These are phyloP conservation scores for Coryphaenoides rupestris DNA, from an alignment of 2,113 vertebrate genomes.

Conservation along the genomic window DNA sequence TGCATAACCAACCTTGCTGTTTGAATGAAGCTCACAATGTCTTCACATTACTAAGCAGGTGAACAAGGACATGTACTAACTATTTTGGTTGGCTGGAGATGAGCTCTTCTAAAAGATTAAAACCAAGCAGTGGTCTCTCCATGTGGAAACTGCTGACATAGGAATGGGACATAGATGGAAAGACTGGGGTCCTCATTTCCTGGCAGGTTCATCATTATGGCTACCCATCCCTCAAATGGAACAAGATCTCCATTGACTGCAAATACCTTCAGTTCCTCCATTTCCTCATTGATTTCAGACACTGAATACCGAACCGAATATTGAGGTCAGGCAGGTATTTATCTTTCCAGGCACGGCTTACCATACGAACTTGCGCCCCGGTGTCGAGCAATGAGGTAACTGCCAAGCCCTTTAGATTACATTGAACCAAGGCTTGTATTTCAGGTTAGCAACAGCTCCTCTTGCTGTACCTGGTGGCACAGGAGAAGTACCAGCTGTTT, in stretches of 20 bases:
- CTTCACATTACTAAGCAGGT: neutral
- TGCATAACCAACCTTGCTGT: neutral
- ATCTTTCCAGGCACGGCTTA: slow-evolving; percentile 3
- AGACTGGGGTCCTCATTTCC: slow-evolving; percentile 5
- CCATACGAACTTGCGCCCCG: slow-evolving; percentile 4
- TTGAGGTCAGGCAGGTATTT: slow-evolving; percentile 5
- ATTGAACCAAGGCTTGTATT: neutral
- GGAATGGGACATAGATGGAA: neutral
- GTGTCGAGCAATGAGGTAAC: neutral
- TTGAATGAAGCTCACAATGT: slow-evolving; percentile 17
- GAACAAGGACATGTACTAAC: slow-evolving; percentile 4
- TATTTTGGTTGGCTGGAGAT: slow-evolving; percentile 13
- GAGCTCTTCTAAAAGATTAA: slow-evolving; percentile 7
- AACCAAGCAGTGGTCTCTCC: neutral
- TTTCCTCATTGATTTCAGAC: neutral
- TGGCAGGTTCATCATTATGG: neutral
- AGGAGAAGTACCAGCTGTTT: neutral
- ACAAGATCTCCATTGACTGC: slow-evolving; percentile 9
- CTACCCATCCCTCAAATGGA: slow-evolving; percentile 9
- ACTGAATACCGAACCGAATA: neutral
- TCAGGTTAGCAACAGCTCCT: neutral
- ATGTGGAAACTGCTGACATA: neutral
- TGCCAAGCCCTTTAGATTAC: neutral
- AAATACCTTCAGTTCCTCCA: neutral
- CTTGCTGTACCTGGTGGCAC: neutral